Evolutionary conservation across 2,888 invertebrate species (phyloP).

Genomic region (Volucella zonaria): DNA sequence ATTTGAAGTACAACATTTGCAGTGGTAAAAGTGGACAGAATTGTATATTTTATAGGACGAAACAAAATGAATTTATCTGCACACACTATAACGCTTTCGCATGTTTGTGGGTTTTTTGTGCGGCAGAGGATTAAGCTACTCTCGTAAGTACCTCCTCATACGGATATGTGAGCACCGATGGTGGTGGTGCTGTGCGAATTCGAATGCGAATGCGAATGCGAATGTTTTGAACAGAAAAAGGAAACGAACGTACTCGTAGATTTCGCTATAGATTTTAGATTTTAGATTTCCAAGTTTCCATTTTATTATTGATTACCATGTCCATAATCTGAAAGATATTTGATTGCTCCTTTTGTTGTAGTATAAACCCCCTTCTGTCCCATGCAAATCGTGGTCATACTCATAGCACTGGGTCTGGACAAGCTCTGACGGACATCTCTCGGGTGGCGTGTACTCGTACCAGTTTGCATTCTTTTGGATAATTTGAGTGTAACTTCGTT

Average conservation of each 20-base stretch:
- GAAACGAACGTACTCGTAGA: conserved; percentile 61
- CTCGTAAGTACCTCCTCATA: too few relatives aligned
- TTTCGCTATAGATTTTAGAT: conserved; percentile 51
- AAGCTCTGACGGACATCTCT: conserved; percentile 50
- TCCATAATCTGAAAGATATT: conserved; percentile 74
- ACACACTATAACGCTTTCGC: conserved; percentile 73
- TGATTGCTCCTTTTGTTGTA: conserved; percentile 73
- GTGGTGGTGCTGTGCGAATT: conserved; percentile 19
- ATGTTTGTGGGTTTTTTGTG: conserved; percentile 70
- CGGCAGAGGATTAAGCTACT: conserved; percentile 52
- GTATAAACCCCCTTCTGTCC: conserved; percentile 24
- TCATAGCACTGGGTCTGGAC: conserved; percentile 14
- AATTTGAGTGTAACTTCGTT: conserved; percentile 71
- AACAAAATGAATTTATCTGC: conserved; percentile 73
- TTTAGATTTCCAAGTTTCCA: conserved; percentile 67
- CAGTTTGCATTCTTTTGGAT: conserved; percentile 68
- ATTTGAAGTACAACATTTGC: conserved; percentile 70
- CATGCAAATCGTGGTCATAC: conserved; percentile 34
- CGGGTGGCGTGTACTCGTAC: conserved; percentile 29
- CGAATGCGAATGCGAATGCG: conserved; percentile 19
- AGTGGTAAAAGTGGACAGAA: conserved; percentile 73
- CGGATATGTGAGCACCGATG: conserved; percentile 20
- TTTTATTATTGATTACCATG: conserved; percentile 74
- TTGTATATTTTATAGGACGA: conserved; percentile 73
- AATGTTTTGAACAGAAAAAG: conserved; percentile 58